Evolutionary conservation across 2,113 vertebrate genomes (phyloP), one percentile per base, ranked within the genome.

Genomic region (Ailuropoda melanoleuca): DNA sequence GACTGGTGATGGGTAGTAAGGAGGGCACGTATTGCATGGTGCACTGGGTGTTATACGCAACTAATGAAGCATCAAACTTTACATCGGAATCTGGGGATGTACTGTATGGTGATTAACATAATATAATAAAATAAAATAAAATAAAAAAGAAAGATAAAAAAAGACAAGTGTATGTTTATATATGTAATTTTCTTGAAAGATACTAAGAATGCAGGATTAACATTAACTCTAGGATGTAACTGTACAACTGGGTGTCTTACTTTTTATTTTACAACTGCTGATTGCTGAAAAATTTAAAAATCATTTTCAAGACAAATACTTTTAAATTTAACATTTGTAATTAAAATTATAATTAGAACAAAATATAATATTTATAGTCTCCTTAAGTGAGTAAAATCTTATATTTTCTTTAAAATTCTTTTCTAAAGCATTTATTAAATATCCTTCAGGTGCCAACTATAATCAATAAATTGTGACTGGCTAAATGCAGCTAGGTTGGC

Each of bases 271-370:
- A 93, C 3, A 94, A 96, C 31, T n/a, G 43, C 31, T 91, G 19
- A 55, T 13, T 64, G 4, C 31, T 46, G 43, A 43, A 94, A 70
- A 81, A 37, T 43, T 87, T 84, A 0, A 0, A 88, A 88, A 88
- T n/a, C 19, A 68, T 68, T 90, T 97, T 95, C 66, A 68, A 92
- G 37, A 90, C 83, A 37, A 94, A 93, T 64, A 86, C 21, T 95
- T 96, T 93, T 15, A 95, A 88, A 82, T 86, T 53, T 78, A 87
- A 93, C 3, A 53, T 46, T 37, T 87, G 10, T 26, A 81, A 87
- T 70, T 88, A 80, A 96, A 84, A 88, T 10, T 6, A 55, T 55
- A 83, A 88, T 75, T 85, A 86, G 34, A 95, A 92, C 26, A 80
- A 4, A 62, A 14, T 39, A 19, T 90, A 81, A 43, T n/a, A 81